Percentiles rank a stretch among this genome's conserved stretches.
These are phyloP conservation scores for Clarias macrocephalus DNA, from an alignment of 2,113 vertebrate genomes.

Conservation along the genomic window DNA sequence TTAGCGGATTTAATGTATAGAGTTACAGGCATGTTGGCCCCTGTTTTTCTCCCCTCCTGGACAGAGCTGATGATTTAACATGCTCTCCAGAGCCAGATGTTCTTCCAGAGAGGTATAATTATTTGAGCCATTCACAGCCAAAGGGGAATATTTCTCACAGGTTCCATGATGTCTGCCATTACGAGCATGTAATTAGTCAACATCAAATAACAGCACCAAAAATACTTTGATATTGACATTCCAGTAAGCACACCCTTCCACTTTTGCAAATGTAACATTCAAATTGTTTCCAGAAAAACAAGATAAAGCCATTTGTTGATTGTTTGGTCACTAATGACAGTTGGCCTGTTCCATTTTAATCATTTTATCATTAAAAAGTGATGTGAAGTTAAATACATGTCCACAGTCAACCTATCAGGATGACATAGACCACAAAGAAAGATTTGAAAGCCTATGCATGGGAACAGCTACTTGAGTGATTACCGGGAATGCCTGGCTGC, in stretches of 20 bases:
- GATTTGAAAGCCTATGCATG: not conserved
- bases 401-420: slow-evolving; percentile 1
- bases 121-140: slow-evolving; percentile 33
- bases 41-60: slow-evolving; percentile 54
- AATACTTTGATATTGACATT: slow-evolving; percentile 35
- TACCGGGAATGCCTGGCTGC: slow-evolving; percentile 61
- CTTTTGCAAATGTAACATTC: slow-evolving; percentile 26
- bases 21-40: slow-evolving; percentile 69
- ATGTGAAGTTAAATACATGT: not conserved
- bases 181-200: slow-evolving; percentile 38
- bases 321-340: slow-evolving; percentile 2
- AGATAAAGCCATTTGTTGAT: slow-evolving; percentile 20
- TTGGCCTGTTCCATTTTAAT: slow-evolving; percentile 5
- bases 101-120: slow-evolving; percentile 40
- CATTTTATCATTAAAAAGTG: not conserved
- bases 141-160: slow-evolving; percentile 35
- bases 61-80: slow-evolving; percentile 59
- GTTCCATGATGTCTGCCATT: slow-evolving; percentile 45
- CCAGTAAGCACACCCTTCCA: slow-evolving; percentile 13
- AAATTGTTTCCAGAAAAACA: slow-evolving; percentile 33
- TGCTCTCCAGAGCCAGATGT: slow-evolving; percentile 39
- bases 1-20: slow-evolving; percentile 74
- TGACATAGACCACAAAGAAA: not conserved
- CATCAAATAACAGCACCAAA: slow-evolving; percentile 36
- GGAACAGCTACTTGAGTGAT: slow-evolving; percentile 53